phyloP scores from a whole-genome alignment of 2,888 invertebrate species.

The Brachypterus glaber region DNA sequence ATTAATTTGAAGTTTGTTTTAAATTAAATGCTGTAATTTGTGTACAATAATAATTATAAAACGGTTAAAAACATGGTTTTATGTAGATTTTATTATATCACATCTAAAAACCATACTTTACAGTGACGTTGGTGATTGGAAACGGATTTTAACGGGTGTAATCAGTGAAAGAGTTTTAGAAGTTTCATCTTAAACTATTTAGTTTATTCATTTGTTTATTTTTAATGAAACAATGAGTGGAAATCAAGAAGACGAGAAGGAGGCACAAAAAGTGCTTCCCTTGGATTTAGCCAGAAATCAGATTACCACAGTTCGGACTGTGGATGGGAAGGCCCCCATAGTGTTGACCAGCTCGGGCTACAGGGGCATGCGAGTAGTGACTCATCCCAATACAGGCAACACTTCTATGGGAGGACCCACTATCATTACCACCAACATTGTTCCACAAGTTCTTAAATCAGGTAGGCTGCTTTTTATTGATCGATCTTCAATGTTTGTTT shows the following conservation, averaged over 20 bases:
- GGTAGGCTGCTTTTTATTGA: no score
- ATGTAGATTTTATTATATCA: no score
- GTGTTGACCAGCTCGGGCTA: conserved; percentile 37
- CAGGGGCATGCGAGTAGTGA: conserved; percentile 37
- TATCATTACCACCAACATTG: conserved; percentile 40
- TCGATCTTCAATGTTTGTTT: no score
- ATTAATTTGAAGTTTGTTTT: conserved; percentile 21
- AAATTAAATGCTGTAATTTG: no score
- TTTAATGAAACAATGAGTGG: conserved; percentile 39
- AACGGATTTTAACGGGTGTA: no score
- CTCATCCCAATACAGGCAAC: conserved; percentile 27
- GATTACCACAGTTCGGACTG: conserved; percentile 43
- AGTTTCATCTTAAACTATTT: no score
- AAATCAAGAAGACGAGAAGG: conserved; percentile 46
- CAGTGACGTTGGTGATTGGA: no score
- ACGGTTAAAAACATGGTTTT: no score
- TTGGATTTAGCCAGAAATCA: conserved; percentile 45
- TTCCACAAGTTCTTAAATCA: conserved; percentile 47
- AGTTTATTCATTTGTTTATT: no score
- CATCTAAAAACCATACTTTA: no score
- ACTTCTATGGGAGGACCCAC: conserved; percentile 32
- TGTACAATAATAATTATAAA: no score
- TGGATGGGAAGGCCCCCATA: conserved; percentile 38
- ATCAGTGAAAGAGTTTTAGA: no score
- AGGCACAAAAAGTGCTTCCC: conserved; percentile 48